Evolutionary conservation across 2,888 invertebrate species (phyloP), one percentile per base, ranked within the genome.

Genomic region (Leptopilina myrica): DNA sequence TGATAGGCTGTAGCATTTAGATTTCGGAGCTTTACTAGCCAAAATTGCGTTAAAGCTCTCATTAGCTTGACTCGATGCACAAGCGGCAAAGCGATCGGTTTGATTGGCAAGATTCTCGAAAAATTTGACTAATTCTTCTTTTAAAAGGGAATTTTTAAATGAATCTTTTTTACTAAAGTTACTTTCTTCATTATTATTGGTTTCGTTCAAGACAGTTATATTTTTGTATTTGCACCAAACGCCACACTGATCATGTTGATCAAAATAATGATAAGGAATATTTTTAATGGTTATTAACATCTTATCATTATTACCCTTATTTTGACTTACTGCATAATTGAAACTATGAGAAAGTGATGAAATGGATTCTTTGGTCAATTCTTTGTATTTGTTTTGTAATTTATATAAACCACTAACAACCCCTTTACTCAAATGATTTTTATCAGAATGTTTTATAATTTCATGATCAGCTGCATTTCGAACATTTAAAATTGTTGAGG

Each of bases 381-480:
- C 76, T n/a, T 76, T 76, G 14, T 59, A n/a, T 12, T 33, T 76
- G 14, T 40, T 8, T 40, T 76, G 14, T 9, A 76, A 26, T 76
- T 64, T 76, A 15, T 26, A 64, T 33, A 76, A 75, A 2, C 56
- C 33, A 53, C 56, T 15, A 1, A 56, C 76, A 75, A 75, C 76
- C 15, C 56, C 15, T 75, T 75, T n/a, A 53, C 26, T 14, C 12
- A 59, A n/a, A 40, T 76, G 76, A 5, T 76, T 76, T 15, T 76
- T 62, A 62, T 62, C 33, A 3, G 76, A 76, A 43, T 62, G 62
- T 40, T 76, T 62, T 11, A 76, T n/a, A 33, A 76, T 43, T 59
- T 33, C 62, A 14, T 33, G n/a, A 43, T 76, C 26, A 9, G n/a
- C n/a, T 76, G 64, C 62, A 14, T 76, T 33, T 11, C 76, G 76